phyloP scores from a whole-genome alignment of 1,140 invertebrate genomes.

The Drosophila tsacasi region DNA sequence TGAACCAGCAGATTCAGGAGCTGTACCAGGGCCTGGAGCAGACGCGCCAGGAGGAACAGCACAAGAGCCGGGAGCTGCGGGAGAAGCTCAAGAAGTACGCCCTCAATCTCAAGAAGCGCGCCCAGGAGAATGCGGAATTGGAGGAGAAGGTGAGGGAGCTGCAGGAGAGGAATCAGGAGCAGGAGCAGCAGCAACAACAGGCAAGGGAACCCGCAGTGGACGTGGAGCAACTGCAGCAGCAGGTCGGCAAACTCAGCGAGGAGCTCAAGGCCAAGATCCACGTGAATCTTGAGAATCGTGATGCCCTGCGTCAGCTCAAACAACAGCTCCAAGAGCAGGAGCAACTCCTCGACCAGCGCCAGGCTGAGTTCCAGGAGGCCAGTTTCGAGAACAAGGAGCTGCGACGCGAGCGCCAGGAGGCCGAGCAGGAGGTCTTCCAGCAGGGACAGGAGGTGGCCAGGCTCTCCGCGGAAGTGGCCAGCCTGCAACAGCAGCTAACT shows the following conservation, averaged over 20 bases:
- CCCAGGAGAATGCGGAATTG: slow-evolving; percentile 87
- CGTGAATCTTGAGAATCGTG: slow-evolving; percentile 19
- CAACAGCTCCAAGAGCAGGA: slow-evolving; percentile 46
- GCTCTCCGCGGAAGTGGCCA: background rate
- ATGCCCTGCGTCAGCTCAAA: slow-evolving; percentile 19
- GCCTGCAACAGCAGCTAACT: slow-evolving; percentile 4
- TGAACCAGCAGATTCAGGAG: slow-evolving; percentile 71
- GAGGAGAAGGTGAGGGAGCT: slow-evolving; percentile 85
- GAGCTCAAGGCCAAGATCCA: slow-evolving; percentile 43
- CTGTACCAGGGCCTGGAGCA: slow-evolving; percentile 65
- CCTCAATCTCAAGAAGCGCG: slow-evolving; percentile 90
- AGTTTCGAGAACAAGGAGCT: slow-evolving; percentile 53
- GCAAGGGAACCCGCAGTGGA: background rate
- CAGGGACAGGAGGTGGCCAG: slow-evolving; percentile 41
- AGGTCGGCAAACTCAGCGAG: slow-evolving; percentile 22
- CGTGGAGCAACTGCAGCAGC: slow-evolving; percentile 31
- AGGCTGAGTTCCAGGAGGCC: slow-evolving; percentile 49
- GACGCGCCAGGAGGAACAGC: slow-evolving; percentile 30
- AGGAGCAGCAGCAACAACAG: slow-evolving; percentile 11
- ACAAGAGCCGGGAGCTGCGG: slow-evolving; percentile 80
- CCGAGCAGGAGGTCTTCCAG: slow-evolving; percentile 30
- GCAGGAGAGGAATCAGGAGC: background rate
- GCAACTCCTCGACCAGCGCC: slow-evolving; percentile 18
- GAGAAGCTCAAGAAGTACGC: slow-evolving; percentile 93
- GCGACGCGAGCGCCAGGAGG: slow-evolving; percentile 41